A percentile compares a stretch with the other conserved stretches of the same genome.
Evolutionary conservation across 2,113 vertebrate species (phyloP).

Genomic region (Chamaea fasciata): DNA sequence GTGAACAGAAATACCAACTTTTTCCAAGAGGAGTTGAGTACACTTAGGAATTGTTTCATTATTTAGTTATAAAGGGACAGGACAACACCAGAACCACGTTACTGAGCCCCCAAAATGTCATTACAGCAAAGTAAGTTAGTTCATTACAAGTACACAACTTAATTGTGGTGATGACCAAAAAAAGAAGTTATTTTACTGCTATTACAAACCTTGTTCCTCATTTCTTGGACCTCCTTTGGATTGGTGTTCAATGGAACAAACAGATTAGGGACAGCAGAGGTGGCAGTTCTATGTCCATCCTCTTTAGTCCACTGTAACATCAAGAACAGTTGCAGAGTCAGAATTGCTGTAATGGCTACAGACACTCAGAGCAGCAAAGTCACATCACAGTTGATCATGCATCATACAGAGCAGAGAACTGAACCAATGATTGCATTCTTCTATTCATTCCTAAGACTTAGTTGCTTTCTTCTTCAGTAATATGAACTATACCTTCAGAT

Average conservation of each 20-base stretch:
- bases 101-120: background rate
- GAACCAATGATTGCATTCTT: slow-evolving; percentile 82
- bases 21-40: background rate
- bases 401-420: slow-evolving; percentile 76
- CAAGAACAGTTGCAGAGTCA: slow-evolving; percentile 70
- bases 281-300: slow-evolving; percentile 87
- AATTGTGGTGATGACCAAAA: background rate
- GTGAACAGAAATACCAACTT: background rate
- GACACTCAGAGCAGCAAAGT: slow-evolving; percentile 45
- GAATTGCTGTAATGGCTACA: background rate
- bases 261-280: slow-evolving; percentile 90
- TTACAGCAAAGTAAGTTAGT: background rate
- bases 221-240: slow-evolving; percentile 97
- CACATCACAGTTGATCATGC: slow-evolving; percentile 80
- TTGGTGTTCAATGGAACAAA: slow-evolving; percentile 98
- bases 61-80: background rate
- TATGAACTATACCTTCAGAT: background rate
- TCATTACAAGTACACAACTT: background rate
- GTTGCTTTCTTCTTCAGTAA: background rate
- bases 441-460: background rate
- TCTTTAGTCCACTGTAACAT: slow-evolving; percentile 96
- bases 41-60: background rate
- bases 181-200: background rate
- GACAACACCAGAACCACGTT: background rate
- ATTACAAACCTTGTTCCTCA: slow-evolving; percentile 94